Conservation (phyloP, 2,888 invertebrate species). For the Lasioglossum zephyrum region DNA sequence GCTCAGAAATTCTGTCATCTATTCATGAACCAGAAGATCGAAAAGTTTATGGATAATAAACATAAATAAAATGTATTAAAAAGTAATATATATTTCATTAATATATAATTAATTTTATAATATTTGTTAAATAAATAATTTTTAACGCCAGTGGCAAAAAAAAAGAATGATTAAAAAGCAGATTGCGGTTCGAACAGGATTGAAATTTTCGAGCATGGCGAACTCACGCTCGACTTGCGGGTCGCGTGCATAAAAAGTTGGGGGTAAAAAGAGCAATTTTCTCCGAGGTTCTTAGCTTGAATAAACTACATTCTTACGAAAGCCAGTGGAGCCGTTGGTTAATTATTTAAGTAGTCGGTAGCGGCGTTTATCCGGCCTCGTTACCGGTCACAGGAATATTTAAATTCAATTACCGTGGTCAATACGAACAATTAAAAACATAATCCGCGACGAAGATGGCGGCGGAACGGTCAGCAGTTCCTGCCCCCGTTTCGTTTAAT, state of each 20-base stretch:
- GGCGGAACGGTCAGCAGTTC: not conserved
- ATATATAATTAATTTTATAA: no score
- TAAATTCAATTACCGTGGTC: not conserved
- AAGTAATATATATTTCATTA: no score
- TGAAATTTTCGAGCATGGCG: not conserved
- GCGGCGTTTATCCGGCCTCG: not conserved
- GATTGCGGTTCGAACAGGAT: not conserved
- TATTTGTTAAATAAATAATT: no score
- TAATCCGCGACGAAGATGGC: not conserved
- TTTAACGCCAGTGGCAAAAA: no score
- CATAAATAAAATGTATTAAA: no score
- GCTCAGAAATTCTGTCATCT: no score
- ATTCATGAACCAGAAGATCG: not conserved
- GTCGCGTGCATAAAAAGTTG: not conserved
- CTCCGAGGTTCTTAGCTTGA: not conserved
- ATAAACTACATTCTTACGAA: not conserved
- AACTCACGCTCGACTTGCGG: not conserved
- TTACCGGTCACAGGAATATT: not conserved
- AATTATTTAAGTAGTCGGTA: not conserved
- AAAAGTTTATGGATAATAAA: no score
- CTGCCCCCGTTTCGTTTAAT: not conserved
- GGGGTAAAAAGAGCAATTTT: not conserved
- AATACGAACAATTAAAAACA: slow-evolving; percentile 10
- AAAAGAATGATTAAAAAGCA: no score
- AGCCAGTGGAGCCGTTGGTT: not conserved